phyloP scores from a whole-genome alignment of 2,113 vertebrate species.

The Anarhynchus alexandrinus region DNA sequence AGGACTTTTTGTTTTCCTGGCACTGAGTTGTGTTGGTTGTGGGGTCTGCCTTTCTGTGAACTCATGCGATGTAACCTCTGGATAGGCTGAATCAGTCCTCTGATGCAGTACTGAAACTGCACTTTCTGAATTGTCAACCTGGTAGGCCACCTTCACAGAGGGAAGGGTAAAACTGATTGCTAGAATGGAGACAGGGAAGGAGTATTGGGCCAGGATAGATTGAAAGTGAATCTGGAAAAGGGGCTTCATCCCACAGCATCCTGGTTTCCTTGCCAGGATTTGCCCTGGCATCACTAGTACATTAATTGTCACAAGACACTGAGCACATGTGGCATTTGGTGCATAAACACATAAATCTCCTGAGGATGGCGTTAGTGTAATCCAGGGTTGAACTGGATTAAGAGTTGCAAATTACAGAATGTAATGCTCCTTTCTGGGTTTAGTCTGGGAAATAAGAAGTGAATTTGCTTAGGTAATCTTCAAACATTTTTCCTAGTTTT shows the following conservation, averaged over 20 bases:
- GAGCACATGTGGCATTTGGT: fast-evolving
- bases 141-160: not conserved
- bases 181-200: not conserved
- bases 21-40: not conserved
- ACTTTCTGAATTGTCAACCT: not conserved
- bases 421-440: not conserved
- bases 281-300: not conserved
- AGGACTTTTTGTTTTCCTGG: not conserved
- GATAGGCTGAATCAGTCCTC: not conserved
- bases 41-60: not conserved
- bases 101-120: fast-evolving
- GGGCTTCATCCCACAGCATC: not conserved
- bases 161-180: not conserved
- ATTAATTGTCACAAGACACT: not conserved
- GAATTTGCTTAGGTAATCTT: not conserved
- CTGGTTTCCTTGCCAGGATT: not conserved
- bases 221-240: not conserved
- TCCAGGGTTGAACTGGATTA: not conserved
- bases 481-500: not conserved
- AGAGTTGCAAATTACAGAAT: not conserved
- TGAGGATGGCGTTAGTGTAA: not conserved
- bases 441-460: not conserved
- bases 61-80: fast-evolving
- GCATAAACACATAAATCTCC: not conserved
- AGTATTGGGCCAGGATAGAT: not conserved